These are phyloP conservation scores for Cremastobaeus sp. DNA, from an alignment of 2,888 invertebrate genomes.

Conservation along the genomic window DNA sequence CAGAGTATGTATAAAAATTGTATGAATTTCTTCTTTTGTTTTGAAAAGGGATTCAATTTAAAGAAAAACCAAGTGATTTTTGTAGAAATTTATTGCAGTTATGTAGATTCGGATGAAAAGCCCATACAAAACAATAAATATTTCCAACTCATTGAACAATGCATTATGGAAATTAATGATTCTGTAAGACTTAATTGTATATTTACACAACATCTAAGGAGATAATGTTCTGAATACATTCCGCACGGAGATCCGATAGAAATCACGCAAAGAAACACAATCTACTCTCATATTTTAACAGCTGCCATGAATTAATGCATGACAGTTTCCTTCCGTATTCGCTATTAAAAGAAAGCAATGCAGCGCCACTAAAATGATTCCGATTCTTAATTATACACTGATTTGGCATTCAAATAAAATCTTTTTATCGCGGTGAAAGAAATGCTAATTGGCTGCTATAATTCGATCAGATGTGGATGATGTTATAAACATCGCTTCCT, in stretches of 20 bases:
- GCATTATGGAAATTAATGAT: conserved; percentile 6
- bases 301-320: conserved; percentile 29
- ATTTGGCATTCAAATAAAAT: conserved; percentile 20
- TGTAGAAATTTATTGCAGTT: too few species aligned
- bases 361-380: conserved; percentile 28
- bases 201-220: conserved; percentile 32
- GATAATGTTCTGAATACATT: conserved; percentile 39
- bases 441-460: conserved; percentile 8
- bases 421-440: conserved; percentile 3
- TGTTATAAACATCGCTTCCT: not conserved
- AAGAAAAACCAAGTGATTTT: too few species aligned
- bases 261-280: conserved; percentile 44
- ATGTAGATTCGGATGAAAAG: too few species aligned
- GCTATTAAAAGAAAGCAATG: conserved; percentile 44
- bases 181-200: conserved; percentile 27
- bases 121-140: too few species aligned
- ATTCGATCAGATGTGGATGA: not conserved
- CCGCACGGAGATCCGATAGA: conserved; percentile 32
- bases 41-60: too few species aligned
- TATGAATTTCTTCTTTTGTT: too few species aligned
- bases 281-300: conserved; percentile 40
- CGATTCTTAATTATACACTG: conserved; percentile 30
- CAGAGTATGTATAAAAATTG: too few species aligned
- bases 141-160: conserved; percentile 4
- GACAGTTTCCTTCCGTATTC: conserved; percentile 42